These are phyloP conservation scores for Colossoma macropomum DNA, from an alignment of 2,113 vertebrate genomes.

Conservation along the genomic window DNA sequence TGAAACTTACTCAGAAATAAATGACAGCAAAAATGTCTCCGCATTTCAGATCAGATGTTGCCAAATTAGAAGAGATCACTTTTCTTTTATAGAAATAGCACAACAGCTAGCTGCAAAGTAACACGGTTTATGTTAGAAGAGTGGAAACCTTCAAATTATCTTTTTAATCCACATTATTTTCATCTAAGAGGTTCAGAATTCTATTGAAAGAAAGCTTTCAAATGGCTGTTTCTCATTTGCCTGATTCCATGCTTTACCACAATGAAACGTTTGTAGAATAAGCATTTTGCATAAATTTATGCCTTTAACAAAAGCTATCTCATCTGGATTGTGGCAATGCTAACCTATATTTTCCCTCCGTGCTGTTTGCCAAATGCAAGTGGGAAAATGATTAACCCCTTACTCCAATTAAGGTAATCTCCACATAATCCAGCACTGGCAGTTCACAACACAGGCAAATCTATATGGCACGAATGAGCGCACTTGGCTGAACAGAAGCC, in stretches of 20 bases:
- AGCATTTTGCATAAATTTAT: conserved; percentile 29
- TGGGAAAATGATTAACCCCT: conserved; percentile 22
- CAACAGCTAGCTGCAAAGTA: no score
- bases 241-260: conserved; percentile 38
- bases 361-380: conserved; percentile 19
- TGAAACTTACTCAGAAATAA: no score
- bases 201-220: not conserved
- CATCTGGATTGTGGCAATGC: conserved; percentile 28
- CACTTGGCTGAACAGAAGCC: conserved; percentile 2
- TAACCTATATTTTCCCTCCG: conserved; percentile 25
- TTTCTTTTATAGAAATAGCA: not conserved
- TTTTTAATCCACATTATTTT: not conserved
- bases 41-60: no score
- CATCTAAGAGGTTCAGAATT: not conserved
- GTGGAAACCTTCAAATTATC: no score
- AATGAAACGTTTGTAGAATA: conserved; percentile 14
- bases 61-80: no score
- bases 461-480: conserved; percentile 11
- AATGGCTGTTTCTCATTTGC: conserved; percentile 14
- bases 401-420: conserved; percentile 30
- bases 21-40: no score
- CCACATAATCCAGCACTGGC: conserved; percentile 37
- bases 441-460: conserved; percentile 23
- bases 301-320: conserved; percentile 12
- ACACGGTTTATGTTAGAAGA: no score